A percentile compares a stretch with the other conserved stretches of the same genome.
Conservation (phyloP, 2,113 vertebrate genomes). For the Corythoichthys intestinalis region DNA sequence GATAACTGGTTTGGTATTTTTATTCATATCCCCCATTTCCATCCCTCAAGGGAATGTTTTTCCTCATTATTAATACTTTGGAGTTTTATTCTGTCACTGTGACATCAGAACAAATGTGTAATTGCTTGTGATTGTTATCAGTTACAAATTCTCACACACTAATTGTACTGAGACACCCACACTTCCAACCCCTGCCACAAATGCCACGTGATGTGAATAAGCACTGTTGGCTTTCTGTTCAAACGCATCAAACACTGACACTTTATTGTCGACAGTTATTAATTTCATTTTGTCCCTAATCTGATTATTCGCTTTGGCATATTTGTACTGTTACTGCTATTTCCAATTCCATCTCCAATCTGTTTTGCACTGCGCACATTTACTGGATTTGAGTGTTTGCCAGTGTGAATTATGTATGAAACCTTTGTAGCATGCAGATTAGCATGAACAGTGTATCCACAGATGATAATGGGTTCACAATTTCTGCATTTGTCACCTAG, state of each 20-base stretch:
- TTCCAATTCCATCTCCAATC: slow-evolving; percentile 58
- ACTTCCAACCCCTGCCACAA: slow-evolving; percentile 33
- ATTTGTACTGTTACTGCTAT: slow-evolving; percentile 63
- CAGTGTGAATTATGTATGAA: slow-evolving; percentile 72
- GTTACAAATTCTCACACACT: background rate
- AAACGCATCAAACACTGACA: slow-evolving; percentile 48
- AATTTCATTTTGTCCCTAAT: slow-evolving; percentile 63
- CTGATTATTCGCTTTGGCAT: slow-evolving; percentile 62
- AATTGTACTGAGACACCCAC: slow-evolving; percentile 8
- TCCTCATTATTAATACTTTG: background rate
- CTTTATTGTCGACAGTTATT: slow-evolving; percentile 52
- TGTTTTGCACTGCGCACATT: slow-evolving; percentile 57
- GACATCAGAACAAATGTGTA: background rate
- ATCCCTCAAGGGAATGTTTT: background rate
- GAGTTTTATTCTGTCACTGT: background rate
- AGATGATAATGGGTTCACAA: slow-evolving; percentile 69
- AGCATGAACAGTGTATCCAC: slow-evolving; percentile 57
- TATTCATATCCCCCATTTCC: too few relatives aligned
- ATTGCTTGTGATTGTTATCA: background rate
- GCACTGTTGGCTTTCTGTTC: slow-evolving; percentile 48
- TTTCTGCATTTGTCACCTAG: slow-evolving; percentile 55
- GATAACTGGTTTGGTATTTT: too few relatives aligned
- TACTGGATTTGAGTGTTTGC: slow-evolving; percentile 65
- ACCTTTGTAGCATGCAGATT: slow-evolving; percentile 66
- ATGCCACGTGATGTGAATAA: slow-evolving; percentile 42